Evolutionary conservation across 2,797 vertebrate genomes (phyloP), one percentile per base, ranked within the genome.

Genomic region (Diplodus sargus): DNA sequence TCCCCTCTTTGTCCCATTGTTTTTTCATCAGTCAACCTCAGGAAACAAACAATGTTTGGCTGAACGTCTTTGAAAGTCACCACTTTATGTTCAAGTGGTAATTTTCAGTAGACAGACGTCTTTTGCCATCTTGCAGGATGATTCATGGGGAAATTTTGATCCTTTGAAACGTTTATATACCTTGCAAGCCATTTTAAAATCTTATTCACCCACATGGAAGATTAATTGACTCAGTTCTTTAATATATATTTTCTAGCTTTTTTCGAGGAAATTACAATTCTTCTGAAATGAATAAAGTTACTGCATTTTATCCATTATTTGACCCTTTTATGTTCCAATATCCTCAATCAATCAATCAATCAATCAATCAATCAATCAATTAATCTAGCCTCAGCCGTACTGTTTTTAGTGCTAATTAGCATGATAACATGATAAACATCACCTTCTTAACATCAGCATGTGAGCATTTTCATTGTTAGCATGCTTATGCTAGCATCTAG

Each of bases 1-100:
- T 76, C 61, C 5, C 71, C 49, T 43, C 54, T 79, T 71, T 58
- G 23, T 78, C 64, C 62, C 66, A 58, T 75, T 78, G 73, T 79
- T 86, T 80, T 85, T 83, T 75, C 81, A 83, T 83, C 84, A 67
- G 73, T 85, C 85, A 76, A 73, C 66, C 81, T 79, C 58, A 51
- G 59, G 75, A 71, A 87, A 83, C 48, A 85, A 76, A 84, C 66
- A 1, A 25, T 79, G 63, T 81, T 86, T 78, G 82, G 51, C 65
- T 56, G 42, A 82, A 65, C 1, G 13, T 81, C 45, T 74, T 68
- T 81, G 62, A 77, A 76, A 83, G 62, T 62, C 54, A 63, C 61
- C 52, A 25, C 61, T 70, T 68, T 17, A 51, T 63, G 48, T 74
- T 60, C 54, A 39, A 42, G 42, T 66, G 74, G 62, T 75, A 15